A percentile compares a stretch with the other conserved stretches of the same genome.
phyloP scores from a whole-genome alignment of 2,113 vertebrate species.

The Tamias sibiricus region DNA sequence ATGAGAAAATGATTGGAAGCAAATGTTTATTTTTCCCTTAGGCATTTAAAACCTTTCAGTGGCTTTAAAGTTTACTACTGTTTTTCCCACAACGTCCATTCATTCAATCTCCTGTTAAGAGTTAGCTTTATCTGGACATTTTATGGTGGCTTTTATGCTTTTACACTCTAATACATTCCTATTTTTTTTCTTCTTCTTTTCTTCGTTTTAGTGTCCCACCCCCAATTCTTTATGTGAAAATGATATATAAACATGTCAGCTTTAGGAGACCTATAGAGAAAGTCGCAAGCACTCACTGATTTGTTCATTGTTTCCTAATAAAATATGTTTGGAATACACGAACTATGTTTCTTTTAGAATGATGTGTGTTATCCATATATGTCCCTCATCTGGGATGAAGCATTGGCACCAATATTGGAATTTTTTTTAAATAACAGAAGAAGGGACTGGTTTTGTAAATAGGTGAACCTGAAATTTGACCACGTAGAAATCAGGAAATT shows the following conservation, averaged over 20 bases:
- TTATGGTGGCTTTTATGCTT: constrained; percentile 34
- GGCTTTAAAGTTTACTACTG: constrained; percentile 80
- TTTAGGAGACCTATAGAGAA: background rate
- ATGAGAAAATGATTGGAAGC: constrained; percentile 80
- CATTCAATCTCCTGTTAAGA: constrained; percentile 58
- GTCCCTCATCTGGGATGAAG: background rate
- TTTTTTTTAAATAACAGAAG: constrained; percentile 20
- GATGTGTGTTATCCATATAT: background rate
- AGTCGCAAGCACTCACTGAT: background rate
- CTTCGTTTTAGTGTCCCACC: background rate
- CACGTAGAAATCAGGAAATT: constrained; percentile 65
- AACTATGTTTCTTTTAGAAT: constrained; percentile 21
- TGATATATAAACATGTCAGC: constrained; percentile 1
- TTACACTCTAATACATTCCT: background rate
- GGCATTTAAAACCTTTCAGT: constrained; percentile 79
- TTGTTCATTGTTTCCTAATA: background rate
- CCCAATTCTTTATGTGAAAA: background rate
- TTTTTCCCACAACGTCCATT: constrained; percentile 72
- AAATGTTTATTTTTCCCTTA: constrained; percentile 79
- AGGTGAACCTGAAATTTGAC: constrained; percentile 64
- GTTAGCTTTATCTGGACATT: constrained; percentile 45
- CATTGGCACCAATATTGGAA: background rate
- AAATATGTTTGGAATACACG: background rate
- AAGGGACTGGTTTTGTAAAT: constrained; percentile 60
- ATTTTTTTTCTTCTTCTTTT: background rate